Base-by-base conservation (phyloP, 2,797 vertebrate species). In the Zenarchopterus dispar region DNA sequence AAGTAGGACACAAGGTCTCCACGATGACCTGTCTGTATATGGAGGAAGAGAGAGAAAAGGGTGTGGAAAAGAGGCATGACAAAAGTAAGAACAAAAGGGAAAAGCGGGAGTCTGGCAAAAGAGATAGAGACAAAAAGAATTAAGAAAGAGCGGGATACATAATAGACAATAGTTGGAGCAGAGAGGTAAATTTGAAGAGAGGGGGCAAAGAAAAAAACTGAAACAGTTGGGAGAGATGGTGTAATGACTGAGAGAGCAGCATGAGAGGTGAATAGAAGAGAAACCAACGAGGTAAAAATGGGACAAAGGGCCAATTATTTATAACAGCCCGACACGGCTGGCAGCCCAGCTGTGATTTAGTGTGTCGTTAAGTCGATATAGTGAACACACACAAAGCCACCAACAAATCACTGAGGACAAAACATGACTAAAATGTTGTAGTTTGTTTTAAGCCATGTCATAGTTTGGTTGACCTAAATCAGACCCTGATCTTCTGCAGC, bases 251-350 rank as follows among this genome's bases (percentile, higher is more conserved):
- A 80, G 78, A 62, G 72, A 73, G 63, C 59, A 44, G 26, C 2
- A 6, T 71, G 59, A 75, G 57, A 65, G 48, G 55, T 62, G 56
- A 36, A 50, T 67, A 69, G 66, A 76, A 72, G 65, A 59, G 75
- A 82, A 87, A 84, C 58, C 77, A 86, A 84, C 18, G 43, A 80
- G 72, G 56, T 69, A 81, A 77, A 87, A 87, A 84, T 84, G 81
- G 86, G 81, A 76, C 80, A 89, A 81, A 89, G 86, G 83, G 82
- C 58, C 82, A 91, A 81, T 90, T 93, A 91, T 92, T 92, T 91
- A 89, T 91, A 91, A 86, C 84, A 50, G 64, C 21, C 43, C 46
- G 45, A 75, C 42, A 59, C 62, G 58, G 57, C 70, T 73, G 68
- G 53, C 7, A 49, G 71, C 75, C 75, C 75, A 63, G 62, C 61